Evolutionary conservation across 1,140 invertebrate species (phyloP).

Genomic region (Philopotamus ludificatus): DNA sequence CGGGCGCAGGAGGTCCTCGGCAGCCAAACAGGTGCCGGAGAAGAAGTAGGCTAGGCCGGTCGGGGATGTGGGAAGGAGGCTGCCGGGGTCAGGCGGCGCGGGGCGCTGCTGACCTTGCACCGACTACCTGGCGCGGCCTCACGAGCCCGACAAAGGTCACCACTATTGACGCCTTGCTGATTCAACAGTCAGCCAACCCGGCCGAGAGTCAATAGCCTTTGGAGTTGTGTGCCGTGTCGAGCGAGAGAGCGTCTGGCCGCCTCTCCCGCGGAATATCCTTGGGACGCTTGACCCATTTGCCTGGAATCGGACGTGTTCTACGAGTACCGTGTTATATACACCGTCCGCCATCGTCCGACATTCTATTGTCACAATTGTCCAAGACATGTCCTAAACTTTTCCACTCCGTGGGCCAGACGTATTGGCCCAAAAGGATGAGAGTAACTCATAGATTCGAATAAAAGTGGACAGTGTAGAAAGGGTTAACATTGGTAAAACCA

Average conservation of each 20-base stretch:
- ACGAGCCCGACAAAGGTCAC: conserved; percentile 18
- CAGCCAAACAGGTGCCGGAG: conserved; percentile 15
- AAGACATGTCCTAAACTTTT: too few species aligned
- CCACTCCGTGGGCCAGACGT: too few species aligned
- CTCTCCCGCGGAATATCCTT: too few species aligned
- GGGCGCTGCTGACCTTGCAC: conserved; percentile 26
- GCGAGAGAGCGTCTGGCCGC: too few species aligned
- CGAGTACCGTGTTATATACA: neutral
- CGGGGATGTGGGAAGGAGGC: conserved; percentile 34
- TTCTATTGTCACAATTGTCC: too few species aligned
- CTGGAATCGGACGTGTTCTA: conserved; percentile 3
- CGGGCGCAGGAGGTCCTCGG: too few species aligned
- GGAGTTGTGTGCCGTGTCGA: too few species aligned
- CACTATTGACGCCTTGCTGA: conserved; percentile 13
- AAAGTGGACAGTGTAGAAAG: too few species aligned
- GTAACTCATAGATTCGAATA: too few species aligned
- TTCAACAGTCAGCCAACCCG: neutral
- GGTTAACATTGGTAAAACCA: too few species aligned
- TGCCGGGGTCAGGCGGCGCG: conserved; percentile 28
- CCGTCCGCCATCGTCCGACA: neutral
- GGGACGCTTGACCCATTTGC: conserved; percentile 4
- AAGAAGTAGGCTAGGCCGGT: conserved; percentile 24
- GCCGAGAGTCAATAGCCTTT: conserved; percentile 19
- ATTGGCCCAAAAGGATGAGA: too few species aligned
- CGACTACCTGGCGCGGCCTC: neutral